These are phyloP conservation scores for Eupithecia vulgata DNA, from an alignment of 2,888 invertebrate species.

Conservation along the genomic window DNA sequence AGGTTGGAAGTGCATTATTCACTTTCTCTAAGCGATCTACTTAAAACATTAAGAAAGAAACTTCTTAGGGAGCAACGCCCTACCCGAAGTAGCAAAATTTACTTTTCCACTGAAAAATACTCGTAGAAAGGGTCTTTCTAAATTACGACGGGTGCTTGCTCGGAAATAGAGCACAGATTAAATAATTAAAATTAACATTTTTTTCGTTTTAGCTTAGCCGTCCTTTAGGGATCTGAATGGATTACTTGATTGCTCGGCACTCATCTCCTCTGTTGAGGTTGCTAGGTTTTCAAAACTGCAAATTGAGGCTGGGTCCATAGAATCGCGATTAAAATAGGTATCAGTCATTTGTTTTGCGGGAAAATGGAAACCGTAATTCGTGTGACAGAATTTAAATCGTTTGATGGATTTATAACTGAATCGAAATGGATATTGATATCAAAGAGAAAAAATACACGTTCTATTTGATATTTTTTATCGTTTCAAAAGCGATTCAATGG, in stretches of 20 bases:
- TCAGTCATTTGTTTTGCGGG: conserved; percentile 3
- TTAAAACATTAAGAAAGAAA: background rate
- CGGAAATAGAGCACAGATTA: conserved; percentile 47
- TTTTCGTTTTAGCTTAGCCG: conserved; percentile 20
- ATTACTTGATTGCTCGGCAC: conserved; percentile 26
- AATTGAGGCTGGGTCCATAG: background rate
- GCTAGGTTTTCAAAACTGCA: background rate
- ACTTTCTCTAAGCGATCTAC: background rate
- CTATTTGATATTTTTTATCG: background rate
- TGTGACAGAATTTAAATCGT: background rate
- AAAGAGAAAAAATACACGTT: background rate
- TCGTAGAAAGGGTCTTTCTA: conserved; percentile 28
- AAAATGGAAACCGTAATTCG: background rate
- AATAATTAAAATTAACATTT: conserved; percentile 45
- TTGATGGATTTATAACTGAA: background rate
- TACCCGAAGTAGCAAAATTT: conserved; percentile 2
- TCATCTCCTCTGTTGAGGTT: conserved; percentile 7
- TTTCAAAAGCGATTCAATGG: background rate
- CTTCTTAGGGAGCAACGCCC: background rate
- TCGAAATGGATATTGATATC: background rate
- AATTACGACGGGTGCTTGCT: conserved; percentile 43
- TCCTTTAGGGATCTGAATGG: conserved; percentile 17
- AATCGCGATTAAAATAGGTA: background rate
- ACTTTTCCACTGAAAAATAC: background rate
- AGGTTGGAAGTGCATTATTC: background rate